These are phyloP conservation scores for Epistrophella euchroma DNA, from an alignment of 2,888 invertebrate species.

Conservation along the genomic window DNA sequence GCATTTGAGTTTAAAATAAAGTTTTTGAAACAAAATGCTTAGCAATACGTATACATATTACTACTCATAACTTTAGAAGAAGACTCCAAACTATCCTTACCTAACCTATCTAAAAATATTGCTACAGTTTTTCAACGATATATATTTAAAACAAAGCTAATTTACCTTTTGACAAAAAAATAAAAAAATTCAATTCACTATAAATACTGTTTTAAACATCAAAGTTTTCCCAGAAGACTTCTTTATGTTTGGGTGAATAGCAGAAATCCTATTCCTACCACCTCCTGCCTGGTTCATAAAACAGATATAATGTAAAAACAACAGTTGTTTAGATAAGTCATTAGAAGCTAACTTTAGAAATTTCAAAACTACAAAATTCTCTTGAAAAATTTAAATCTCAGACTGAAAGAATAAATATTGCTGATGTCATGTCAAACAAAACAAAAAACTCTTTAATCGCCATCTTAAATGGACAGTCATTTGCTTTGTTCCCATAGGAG, in stretches of 20 bases:
- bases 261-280: not conserved
- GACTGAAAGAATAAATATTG: not conserved
- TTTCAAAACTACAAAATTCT: conserved; percentile 10
- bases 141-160: too few species aligned
- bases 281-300: not conserved
- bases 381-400: conserved; percentile 9
- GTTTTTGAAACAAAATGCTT: too few species aligned
- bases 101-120: too few species aligned
- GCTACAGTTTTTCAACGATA: too few species aligned
- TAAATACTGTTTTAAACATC: not conserved
- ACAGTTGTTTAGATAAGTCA: not conserved
- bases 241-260: not conserved
- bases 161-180: not conserved
- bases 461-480: conserved; percentile 4
- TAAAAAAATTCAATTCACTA: too few species aligned
- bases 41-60: too few species aligned
- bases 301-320: not conserved
- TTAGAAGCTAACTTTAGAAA: not conserved
- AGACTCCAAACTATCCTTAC: too few species aligned
- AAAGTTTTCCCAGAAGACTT: not conserved
- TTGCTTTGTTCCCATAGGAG: conserved; percentile 19
- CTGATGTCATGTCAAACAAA: not conserved
- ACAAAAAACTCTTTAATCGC: not conserved
- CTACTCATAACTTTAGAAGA: too few species aligned
- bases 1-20: too few species aligned